These are phyloP conservation scores for Clarias batrachus DNA, from an alignment of 2,113 vertebrate species.

Conservation along the genomic window DNA sequence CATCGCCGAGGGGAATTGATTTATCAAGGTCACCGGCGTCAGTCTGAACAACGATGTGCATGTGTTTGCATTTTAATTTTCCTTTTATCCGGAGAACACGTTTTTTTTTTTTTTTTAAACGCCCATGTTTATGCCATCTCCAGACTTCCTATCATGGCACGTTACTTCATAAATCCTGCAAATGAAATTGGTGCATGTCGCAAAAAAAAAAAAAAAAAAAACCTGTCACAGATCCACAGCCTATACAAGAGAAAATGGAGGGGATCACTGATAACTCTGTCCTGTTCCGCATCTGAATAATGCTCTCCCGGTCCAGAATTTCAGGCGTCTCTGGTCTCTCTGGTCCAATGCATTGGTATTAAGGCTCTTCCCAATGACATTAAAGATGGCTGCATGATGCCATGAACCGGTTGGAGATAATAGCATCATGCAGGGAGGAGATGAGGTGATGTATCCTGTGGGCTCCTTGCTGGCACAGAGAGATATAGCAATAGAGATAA, in stretches of 20 bases:
- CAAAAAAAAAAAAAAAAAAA: not conserved
- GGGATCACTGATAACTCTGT: slow-evolving; percentile 36
- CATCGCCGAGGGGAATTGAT: not conserved
- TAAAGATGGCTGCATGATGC: slow-evolving; percentile 37
- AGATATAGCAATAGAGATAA: slow-evolving; percentile 10
- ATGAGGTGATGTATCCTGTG: slow-evolving; percentile 34
- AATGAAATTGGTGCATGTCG: slow-evolving; percentile 39
- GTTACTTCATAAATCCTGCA: slow-evolving; percentile 48
- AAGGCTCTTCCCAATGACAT: slow-evolving; percentile 12
- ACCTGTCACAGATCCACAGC: slow-evolving; percentile 9
- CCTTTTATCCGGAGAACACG: not conserved
- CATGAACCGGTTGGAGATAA: slow-evolving; percentile 27
- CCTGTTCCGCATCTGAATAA: slow-evolving; percentile 43
- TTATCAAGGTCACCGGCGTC: not conserved
- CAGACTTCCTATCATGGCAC: slow-evolving; percentile 10
- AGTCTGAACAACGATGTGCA: not conserved
- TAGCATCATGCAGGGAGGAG: slow-evolving; percentile 9
- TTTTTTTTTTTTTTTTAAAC: not conserved
- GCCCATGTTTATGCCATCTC: slow-evolving; percentile 22
- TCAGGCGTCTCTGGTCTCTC: slow-evolving; percentile 7
- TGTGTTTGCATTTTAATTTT: slow-evolving; percentile 26
- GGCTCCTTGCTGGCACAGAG: not conserved
- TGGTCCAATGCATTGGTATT: not conserved
- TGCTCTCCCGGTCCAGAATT: slow-evolving; percentile 1
- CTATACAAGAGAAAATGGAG: not conserved